These are phyloP conservation scores for Mesocricetus auratus DNA, from an alignment of 2,113 vertebrate genomes.

Conservation along the genomic window DNA sequence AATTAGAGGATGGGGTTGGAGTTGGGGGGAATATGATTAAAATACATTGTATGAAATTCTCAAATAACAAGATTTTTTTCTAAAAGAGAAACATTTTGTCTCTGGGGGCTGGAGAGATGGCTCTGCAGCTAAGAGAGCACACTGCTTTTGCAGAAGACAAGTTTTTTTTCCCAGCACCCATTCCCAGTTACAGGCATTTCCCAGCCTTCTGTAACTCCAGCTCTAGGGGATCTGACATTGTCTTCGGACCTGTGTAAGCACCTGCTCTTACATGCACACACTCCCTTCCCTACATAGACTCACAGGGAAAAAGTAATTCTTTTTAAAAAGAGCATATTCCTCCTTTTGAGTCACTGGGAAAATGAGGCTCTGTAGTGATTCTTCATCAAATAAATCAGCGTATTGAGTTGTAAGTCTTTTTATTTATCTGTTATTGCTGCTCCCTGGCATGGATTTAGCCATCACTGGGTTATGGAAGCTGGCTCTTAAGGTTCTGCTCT, in stretches of 20 bases:
- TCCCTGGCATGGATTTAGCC: background rate
- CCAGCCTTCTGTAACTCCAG: background rate
- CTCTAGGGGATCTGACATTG: background rate
- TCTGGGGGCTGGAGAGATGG: background rate
- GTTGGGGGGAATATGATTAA: background rate
- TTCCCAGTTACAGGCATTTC: background rate
- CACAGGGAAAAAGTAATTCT: background rate
- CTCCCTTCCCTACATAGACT: background rate
- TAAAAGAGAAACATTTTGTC: background rate
- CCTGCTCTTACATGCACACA: too few species aligned
- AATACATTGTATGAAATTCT: background rate
- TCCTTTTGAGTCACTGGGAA: slow-evolving; percentile 32
- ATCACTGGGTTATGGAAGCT: background rate
- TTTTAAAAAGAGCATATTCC: background rate
- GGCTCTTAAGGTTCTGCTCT: slow-evolving; percentile 31
- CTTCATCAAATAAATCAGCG: slow-evolving; percentile 44
- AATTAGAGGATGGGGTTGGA: background rate
- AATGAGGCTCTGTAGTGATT: slow-evolving; percentile 42
- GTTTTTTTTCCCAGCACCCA: background rate
- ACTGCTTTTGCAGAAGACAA: background rate
- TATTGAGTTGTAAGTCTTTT: slow-evolving; percentile 12
- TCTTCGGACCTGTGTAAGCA: background rate
- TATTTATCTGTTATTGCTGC: background rate
- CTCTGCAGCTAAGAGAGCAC: background rate
- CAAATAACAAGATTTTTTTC: background rate